Conservation (phyloP, 1,140 invertebrate species). For the Delia radicum region DNA sequence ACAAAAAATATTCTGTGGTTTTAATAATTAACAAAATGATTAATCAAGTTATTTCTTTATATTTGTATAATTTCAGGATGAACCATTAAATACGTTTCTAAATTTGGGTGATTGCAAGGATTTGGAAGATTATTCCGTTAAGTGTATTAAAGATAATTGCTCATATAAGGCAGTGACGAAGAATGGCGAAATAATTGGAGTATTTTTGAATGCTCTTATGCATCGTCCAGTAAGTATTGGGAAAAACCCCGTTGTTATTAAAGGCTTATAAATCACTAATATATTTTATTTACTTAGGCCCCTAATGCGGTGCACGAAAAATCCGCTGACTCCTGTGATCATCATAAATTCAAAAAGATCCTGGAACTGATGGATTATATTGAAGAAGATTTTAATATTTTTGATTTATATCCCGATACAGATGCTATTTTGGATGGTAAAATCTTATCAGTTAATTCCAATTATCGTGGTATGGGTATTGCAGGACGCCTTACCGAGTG, state of each 20-base stretch:
- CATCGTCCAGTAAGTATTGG: conserved; percentile 40
- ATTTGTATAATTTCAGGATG: conserved; percentile 61
- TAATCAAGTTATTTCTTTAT: background rate
- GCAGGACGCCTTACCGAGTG: conserved; percentile 63
- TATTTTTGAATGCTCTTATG: conserved; percentile 54
- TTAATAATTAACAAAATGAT: background rate
- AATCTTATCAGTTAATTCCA: conserved; percentile 65
- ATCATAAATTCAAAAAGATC: conserved; percentile 65
- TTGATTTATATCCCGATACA: conserved; percentile 59
- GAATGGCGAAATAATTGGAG: conserved; percentile 63
- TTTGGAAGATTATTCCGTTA: conserved; percentile 64
- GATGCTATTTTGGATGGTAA: conserved; percentile 62
- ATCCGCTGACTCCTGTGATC: conserved; percentile 54
- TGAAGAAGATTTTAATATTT: conserved; percentile 59
- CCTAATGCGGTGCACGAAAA: conserved; percentile 30
- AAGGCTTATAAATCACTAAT: background rate
- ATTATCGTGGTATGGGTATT: conserved; percentile 65
- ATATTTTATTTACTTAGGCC: background rate
- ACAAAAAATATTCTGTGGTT: background rate
- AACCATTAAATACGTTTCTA: conserved; percentile 65
- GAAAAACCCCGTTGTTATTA: no score
- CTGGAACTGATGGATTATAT: conserved; percentile 60
- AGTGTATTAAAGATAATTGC: conserved; percentile 61
- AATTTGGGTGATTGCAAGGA: conserved; percentile 62
- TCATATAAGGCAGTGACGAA: conserved; percentile 64